Base-by-base conservation (phyloP, 2,888 invertebrate genomes). In the Drosophila tanythrix region DNA sequence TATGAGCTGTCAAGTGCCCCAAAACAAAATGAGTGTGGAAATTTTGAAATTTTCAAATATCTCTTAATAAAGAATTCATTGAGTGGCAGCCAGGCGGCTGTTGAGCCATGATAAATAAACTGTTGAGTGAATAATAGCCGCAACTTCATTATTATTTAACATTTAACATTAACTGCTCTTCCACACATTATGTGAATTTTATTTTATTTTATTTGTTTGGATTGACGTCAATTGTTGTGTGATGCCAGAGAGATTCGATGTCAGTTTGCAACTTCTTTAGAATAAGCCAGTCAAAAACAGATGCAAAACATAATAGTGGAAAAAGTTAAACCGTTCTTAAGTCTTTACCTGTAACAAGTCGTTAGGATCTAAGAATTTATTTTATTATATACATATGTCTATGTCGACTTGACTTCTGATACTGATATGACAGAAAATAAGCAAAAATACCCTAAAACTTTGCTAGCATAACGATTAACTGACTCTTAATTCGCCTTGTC, bases 1-100 rank as follows among this genome's bases (percentile, higher is more conserved):
- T 70, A 80, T 65, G 62, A 61, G 79, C 77, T 84, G 80, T 73
- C 83, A 83, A 79, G 61, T 67, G 60, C 57, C 46, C 29, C n/a
- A 29, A 48, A 57, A 59, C 38, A 56, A 53, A 43, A 71, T 62
- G 52, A 25, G 25, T 36, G 52, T 13, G 21, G 21, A 52, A 13
- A 29, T 27, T 59, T 13, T 4, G 13, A 52, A n/a, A 29, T 27
- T 59, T 55, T 52, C 52, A 62, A 66, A 70, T 51, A 61, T 61
- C 43, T 43, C 43, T 46, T 25, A 40, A 62, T 52, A 51, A 27
- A 27, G 36, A 33, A 55, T 61, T 76, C 36, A 61, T 76, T 57
- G 51, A 66, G 59, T 33, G 61, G 18, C 63, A 64, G 53, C 52
- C 63, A 38, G 60, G 71, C 36, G 46, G 25, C 18, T 29, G 27